Base-by-base conservation (phyloP, 2,797 vertebrate genomes). In the Sebastes vulpes region DNA sequence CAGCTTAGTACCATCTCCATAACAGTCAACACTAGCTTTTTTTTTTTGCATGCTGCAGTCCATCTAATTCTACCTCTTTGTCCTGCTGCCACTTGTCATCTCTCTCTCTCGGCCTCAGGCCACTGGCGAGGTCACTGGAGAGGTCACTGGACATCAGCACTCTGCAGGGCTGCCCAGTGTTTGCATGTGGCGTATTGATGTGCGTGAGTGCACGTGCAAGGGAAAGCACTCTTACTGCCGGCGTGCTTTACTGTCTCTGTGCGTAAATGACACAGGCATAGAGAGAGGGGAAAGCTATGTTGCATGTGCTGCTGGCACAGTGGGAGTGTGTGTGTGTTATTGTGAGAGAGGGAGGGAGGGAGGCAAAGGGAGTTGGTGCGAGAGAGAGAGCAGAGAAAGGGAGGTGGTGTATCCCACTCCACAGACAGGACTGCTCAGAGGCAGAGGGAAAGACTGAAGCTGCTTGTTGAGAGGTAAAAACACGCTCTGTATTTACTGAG, bases 391-490 rank as follows among this genome's bases (percentile, higher is more conserved):
- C 75, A 59, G 54, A 83, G 66, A 48, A 66, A 79, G 81, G 70
- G 79, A 77, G 85, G 56, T 25, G 78, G 85, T 73, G 85, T 81
- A 67, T 92, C 79, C 72, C 88, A 88, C 72, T 88, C 80, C 42
- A 66, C 78, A 88, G 84, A 85, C 85, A 91, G 83, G 87, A 89
- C 79, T 69, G 83, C 82, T 90, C 81, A 68, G 90, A 92, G 89
- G 84, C 84, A 84, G 86, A 90, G 84, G 84, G 76, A 81, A 84
- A 76, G 79, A 92, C 91, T 85, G 91, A 84, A 82, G 92, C 90
- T 89, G 91, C 92, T 91, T 87, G 86, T 82, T 86, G 73, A 89
- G 82, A 94, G 94, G 94, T 95, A 95, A 95, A 92, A 87, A 85
- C 82, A 82, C 8, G 1, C 67, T 84, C 58, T 50, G 25, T 73